Evolutionary conservation across 2,797 vertebrate genomes (phyloP), one percentile per base, ranked within the genome.

Genomic region (Neosilurus hyrtlii): DNA sequence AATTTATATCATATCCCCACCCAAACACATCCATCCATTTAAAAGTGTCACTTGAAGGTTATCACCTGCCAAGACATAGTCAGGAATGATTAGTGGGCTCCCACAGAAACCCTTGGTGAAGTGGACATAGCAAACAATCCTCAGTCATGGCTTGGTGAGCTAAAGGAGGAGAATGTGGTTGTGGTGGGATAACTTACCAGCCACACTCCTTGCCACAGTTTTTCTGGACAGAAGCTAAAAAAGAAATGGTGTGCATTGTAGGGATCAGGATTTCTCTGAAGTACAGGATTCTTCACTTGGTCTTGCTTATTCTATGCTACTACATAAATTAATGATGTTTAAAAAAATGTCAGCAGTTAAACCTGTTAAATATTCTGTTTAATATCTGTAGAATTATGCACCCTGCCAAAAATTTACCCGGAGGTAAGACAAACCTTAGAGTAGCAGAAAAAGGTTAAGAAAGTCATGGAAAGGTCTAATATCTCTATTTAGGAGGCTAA

Each of bases 21-120:
- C 76, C 70, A 59, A 82, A 84, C 76, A 82, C 80, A 82, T 87
- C 66, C 82, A 86, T 86, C 52, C 37, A 82, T 82, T 84, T 71
- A 62, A 14, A 49, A 68, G 82, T 86, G 80, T 86, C 75, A 86
- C 57, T 80, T 84, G 65, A 87, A 87, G 86, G 86, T 86, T 80
- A 87, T 85, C 79, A 84, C 80, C 82, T 84, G 84, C 71, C 76
- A 77, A 84, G 61, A 24, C 63, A 84, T 30, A 77, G 80, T 73
- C 71, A 81, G 71, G 62, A 82, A 85, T 82, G 51, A 87, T 76
- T 72, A 76, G 72, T n/a, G 37, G 49, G 63, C 74, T 71, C 81
- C 79, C 77, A 72, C 72, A 75, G 62, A 57, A 65, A 61, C 52
- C 62, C 73, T 80, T 70, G 54, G 20, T 68, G 18, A 68, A 76